A percentile compares a stretch with the other conserved stretches of the same genome.
Evolutionary conservation across 2,888 invertebrate genomes (phyloP).

Genomic region (Biston betularia): DNA sequence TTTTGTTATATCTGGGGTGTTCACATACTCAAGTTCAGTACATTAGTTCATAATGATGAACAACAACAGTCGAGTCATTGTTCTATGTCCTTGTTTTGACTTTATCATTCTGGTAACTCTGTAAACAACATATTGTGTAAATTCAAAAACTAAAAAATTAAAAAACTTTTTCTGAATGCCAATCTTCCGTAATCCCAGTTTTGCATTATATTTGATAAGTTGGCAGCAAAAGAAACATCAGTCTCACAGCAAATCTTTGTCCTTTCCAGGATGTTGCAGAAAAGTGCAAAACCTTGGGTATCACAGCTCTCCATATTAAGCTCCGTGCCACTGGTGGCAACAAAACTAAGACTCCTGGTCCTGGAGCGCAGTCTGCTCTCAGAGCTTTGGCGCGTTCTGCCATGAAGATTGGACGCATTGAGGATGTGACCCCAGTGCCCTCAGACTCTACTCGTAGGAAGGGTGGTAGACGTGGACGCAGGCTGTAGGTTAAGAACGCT

Average conservation of each 20-base stretch:
- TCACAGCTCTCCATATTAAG: slow-evolving; percentile 99
- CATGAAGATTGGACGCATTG: slow-evolving; percentile 99
- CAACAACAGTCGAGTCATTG: no score
- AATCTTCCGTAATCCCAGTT: no score
- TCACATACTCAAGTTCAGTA: no score
- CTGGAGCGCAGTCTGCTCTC: slow-evolving; percentile 99
- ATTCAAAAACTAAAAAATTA: no score
- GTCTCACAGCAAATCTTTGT: background rate
- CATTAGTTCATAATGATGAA: no score
- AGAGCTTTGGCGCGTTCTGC: slow-evolving; percentile 99
- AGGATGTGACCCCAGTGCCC: slow-evolving; percentile 99
- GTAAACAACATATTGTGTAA: no score
- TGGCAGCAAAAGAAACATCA: background rate
- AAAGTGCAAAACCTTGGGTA: slow-evolving; percentile 98
- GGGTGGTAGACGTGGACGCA: slow-evolving; percentile 99
- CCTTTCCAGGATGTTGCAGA: slow-evolving; percentile 96
- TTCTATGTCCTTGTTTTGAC: no score
- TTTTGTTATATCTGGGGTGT: no score
- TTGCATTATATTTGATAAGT: no score
- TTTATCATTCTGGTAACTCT: no score
- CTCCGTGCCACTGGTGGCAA: slow-evolving; percentile 99
- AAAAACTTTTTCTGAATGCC: no score
- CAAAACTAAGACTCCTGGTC: slow-evolving; percentile 99
- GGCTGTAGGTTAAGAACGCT: slow-evolving; percentile 90
- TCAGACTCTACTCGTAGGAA: slow-evolving; percentile 99